Conservation (phyloP, 2,113 vertebrate species). For the Corythoichthys intestinalis region DNA sequence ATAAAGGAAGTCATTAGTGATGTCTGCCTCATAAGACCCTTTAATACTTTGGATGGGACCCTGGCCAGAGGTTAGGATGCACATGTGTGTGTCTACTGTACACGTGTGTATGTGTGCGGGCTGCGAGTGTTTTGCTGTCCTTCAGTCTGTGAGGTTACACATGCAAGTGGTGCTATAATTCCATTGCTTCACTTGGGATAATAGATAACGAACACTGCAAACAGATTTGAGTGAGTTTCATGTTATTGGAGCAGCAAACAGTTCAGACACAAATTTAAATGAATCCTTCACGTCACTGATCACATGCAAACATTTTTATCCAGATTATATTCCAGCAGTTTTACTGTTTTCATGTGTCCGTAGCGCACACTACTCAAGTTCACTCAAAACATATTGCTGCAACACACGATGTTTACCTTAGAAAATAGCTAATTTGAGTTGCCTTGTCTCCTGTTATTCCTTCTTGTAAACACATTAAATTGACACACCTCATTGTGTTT, state of each 20-base stretch:
- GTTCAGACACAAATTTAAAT: constrained; percentile 45
- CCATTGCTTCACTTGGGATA: constrained; percentile 24
- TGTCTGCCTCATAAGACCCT: constrained; percentile 65
- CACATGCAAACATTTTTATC: constrained; percentile 39
- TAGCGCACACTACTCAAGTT: background rate
- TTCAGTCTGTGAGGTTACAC: constrained; percentile 2
- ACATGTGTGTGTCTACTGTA: constrained; percentile 8
- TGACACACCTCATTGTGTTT: constrained; percentile 3
- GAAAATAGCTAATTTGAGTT: background rate
- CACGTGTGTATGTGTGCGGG: constrained; percentile 11
- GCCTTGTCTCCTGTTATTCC: background rate
- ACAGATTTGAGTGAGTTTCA: constrained; percentile 31
- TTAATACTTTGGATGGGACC: constrained; percentile 63
- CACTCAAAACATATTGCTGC: constrained; percentile 29
- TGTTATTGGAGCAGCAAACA: constrained; percentile 42
- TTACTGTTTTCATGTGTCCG: background rate
- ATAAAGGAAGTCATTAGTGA: constrained; percentile 70
- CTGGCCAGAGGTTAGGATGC: constrained; percentile 53
- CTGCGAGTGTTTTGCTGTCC: constrained; percentile 9
- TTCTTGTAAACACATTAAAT: background rate
- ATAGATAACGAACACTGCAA: constrained; percentile 26
- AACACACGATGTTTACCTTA: constrained; percentile 16
- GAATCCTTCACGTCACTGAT: constrained; percentile 40
- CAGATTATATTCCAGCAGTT: constrained; percentile 39
- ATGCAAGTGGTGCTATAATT: constrained; percentile 25